Conservation (phyloP, 2,797 vertebrate species). For the Phaenicophaeus curvirostris region DNA sequence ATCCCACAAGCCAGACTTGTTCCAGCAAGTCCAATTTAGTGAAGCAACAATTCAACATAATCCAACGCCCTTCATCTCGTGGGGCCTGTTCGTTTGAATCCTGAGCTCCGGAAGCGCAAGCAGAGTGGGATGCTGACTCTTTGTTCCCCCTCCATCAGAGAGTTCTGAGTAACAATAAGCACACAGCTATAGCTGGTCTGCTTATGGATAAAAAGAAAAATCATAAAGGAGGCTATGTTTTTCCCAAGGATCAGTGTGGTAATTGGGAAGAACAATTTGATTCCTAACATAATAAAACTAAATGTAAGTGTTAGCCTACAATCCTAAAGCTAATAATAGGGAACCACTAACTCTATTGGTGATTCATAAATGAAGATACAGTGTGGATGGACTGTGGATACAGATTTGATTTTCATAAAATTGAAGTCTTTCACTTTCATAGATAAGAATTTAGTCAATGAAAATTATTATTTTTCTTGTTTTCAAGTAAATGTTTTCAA, state of each 20-base stretch:
- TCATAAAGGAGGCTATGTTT: not conserved
- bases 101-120: fast-evolving
- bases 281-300: not conserved
- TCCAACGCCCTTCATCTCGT: constrained; percentile 51
- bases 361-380: not conserved
- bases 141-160: not conserved
- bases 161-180: not conserved
- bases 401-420: no score
- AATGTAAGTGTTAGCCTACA: not conserved
- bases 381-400: not conserved
- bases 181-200: fast-evolving
- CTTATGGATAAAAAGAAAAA: not conserved
- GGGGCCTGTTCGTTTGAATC: constrained; percentile 1
- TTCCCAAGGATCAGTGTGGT: not conserved
- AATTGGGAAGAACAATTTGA: not conserved
- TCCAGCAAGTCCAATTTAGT: constrained; percentile 22
- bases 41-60: constrained; percentile 26
- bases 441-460: not conserved
- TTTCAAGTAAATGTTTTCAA: not conserved
- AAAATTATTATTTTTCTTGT: not conserved
- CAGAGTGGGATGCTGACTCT: not conserved
- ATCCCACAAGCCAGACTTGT: not conserved
- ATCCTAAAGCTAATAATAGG: not conserved
- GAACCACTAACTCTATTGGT: not conserved
- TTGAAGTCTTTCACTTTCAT: no score